A percentile compares a stretch with the other conserved stretches of the same genome.
phyloP scores from a whole-genome alignment of 2,797 vertebrate species.

The Amniataba percoides region DNA sequence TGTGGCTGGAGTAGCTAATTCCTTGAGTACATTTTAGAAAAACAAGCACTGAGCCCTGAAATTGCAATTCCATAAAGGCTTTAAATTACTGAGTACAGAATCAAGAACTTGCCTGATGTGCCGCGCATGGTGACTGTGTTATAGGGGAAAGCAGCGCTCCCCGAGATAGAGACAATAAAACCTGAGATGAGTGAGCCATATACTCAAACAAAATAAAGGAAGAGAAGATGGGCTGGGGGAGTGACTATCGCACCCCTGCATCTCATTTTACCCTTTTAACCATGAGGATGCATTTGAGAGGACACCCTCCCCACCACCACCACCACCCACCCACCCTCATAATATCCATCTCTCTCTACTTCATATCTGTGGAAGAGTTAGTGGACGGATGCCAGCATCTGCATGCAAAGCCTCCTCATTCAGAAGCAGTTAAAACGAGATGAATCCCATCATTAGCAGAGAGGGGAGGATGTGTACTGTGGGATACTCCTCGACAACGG shows the following conservation, averaged over 20 bases:
- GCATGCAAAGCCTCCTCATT: slow-evolving; percentile 65
- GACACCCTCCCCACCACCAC: slow-evolving; percentile 19
- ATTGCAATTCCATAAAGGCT: slow-evolving; percentile 99
- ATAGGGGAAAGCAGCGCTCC: slow-evolving; percentile 90
- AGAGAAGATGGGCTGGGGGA: slow-evolving; percentile 84
- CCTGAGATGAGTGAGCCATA: slow-evolving; percentile 95
- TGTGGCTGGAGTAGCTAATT: slow-evolving; percentile 99
- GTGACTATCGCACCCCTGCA: slow-evolving; percentile 59
- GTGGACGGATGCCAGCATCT: slow-evolving; percentile 62
- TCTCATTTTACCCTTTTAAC: slow-evolving; percentile 82
- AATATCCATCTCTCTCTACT: slow-evolving; percentile 45
- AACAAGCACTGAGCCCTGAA: slow-evolving; percentile 99
- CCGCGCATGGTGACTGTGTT: slow-evolving; percentile 92
- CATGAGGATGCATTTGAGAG: slow-evolving; percentile 71
- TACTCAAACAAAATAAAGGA: slow-evolving; percentile 97
- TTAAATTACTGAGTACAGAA: slow-evolving; percentile 99
- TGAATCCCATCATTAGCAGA: slow-evolving; percentile 73
- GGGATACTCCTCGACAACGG: slow-evolving; percentile 37
- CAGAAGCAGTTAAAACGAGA: slow-evolving; percentile 68
- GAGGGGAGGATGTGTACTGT: slow-evolving; percentile 56
- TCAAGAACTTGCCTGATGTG: slow-evolving; percentile 98
- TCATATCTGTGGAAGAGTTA: slow-evolving; percentile 49
- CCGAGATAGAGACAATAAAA: slow-evolving; percentile 99
- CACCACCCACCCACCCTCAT: not conserved
- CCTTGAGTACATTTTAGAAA: slow-evolving; percentile 99